Percentiles rank a stretch among this genome's conserved stretches.
Conservation (phyloP, 2,113 vertebrate species). For the Epinephelus fuscoguttatus region DNA sequence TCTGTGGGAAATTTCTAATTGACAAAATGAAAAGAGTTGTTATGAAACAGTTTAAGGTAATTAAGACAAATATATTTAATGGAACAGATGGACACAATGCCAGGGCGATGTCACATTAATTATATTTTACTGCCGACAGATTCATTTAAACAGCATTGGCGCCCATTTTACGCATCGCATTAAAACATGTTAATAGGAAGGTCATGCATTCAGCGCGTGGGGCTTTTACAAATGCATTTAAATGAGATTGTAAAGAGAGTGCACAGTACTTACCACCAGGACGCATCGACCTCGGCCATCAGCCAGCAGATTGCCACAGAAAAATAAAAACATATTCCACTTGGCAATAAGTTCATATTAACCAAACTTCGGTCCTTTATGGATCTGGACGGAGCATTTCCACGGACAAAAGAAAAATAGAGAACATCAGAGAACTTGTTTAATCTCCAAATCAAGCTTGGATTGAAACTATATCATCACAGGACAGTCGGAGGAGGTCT, state of each 20-base stretch:
- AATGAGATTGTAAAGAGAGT: neutral
- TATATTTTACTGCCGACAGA: neutral
- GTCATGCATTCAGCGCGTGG: neutral
- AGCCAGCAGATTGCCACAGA: slow-evolving; percentile 88
- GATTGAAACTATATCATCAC: neutral
- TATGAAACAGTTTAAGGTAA: neutral
- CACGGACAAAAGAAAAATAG: slow-evolving; percentile 37
- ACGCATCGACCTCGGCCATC: slow-evolving; percentile 89
- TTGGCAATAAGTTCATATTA: slow-evolving; percentile 92
- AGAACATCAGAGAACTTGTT: slow-evolving; percentile 5
- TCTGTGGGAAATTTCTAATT: neutral
- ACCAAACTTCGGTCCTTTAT: slow-evolving; percentile 74
- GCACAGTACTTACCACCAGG: slow-evolving; percentile 92
- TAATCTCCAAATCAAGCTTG: slow-evolving; percentile 6
- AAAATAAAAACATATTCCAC: slow-evolving; percentile 90
- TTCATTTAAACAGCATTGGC: neutral
- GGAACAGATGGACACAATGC: neutral
- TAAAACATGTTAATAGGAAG: neutral
- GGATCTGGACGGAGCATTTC: slow-evolving; percentile 71
- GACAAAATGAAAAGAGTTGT: neutral
- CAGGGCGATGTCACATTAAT: neutral
- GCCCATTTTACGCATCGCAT: neutral
- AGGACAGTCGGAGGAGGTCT: neutral
- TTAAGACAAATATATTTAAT: neutral
- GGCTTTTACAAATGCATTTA: neutral